Base-by-base conservation (phyloP, 2,888 invertebrate genomes). In the Erpobdella octoculata region DNA sequence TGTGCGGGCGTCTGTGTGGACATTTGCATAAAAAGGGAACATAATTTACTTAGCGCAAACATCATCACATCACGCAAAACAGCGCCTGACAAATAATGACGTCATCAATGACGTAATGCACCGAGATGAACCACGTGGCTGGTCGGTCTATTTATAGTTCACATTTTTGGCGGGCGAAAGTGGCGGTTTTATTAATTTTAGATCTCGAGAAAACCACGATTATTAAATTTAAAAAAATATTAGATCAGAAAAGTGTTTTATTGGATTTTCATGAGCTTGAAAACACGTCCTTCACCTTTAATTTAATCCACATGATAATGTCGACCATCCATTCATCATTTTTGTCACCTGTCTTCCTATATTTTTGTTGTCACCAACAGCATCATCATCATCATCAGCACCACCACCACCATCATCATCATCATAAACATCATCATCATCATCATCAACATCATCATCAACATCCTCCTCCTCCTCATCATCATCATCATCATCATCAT, bases 101-200 rank as follows among this genome's bases (percentile, higher is more conserved):
- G 35, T 62, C 62, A 12, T 35, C 35, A 62, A 35, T 62, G 62
- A 62, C 62, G 62, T 62, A 62, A 62, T 35, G 62, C 62, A 62
- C 62, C 62, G 35, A n/a, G 28, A 53, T 4, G 53, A 53, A 21
- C 28, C n/a, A n/a, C n/a, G n/a, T n/a, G n/a, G n/a, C n/a, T n/a
- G n/a, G n/a, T n/a, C n/a, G n/a, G n/a, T n/a, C n/a, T n/a, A n/a
- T n/a, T n/a, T n/a, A n/a, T n/a, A n/a, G n/a, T n/a, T n/a, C n/a
- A n/a, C n/a, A n/a, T n/a, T n/a, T n/a, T n/a, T n/a, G n/a, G n/a
- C 28, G 5, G 53, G 8, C 15, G 18, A 53, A 25, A 25, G 53
- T 53, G 5, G 53, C 21, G 28, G 53, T 25, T 53, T 25, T 5
- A 25, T 53, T 53, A 25, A 53, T 41, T 9, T 41, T 12, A 12